Base-by-base conservation (phyloP, 2,113 vertebrate species). In the Aythya baeri region DNA sequence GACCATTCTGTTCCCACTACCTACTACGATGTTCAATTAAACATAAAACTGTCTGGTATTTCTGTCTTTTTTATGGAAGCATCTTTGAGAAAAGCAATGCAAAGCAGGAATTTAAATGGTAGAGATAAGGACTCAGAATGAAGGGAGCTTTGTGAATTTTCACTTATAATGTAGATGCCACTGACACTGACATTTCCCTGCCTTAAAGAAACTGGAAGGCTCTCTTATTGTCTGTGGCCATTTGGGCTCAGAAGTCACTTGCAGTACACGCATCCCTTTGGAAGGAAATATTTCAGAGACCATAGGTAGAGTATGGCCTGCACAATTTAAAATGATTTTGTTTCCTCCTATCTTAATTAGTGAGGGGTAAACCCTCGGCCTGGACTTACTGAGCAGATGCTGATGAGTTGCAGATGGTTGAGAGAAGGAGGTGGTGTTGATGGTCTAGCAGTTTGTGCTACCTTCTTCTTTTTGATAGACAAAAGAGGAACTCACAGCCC, bases 391-490 rank as follows among this genome's bases (percentile, higher is more conserved):
- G 94, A 94, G 63, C 94, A 95, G 95, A 74, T 86, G 94, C 88
- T 65, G 86, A 57, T 23, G 73, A 93, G 83, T 32, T 57, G 77
- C 73, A 84, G 96, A 78, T 68, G 77, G 49, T 26, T 81, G 61
- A 82, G 91, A 93, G 93, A 82, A 95, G 89, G 86, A 91, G 94
- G 83, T 91, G 94, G 86, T 74, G 86, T 81, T 7, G 16, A 93
- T 91, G 92, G 94, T 96, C 96, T 95, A 76, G 90, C 93, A 94
- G 92, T 95, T 93, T 91, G 62, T 26, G 34, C 61, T 94, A 81
- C 75, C 65, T 83, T 89, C 96, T 95, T 89, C 93, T 94, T 94
- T 94, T 49, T 87, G 71, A 66, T 4, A 92, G 92, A 91, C 74
- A 95, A 89, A 96, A 96, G 91, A 86, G 92, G 94, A 97, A 96